Evolutionary conservation across 2,888 invertebrate genomes (phyloP), one percentile per base, ranked within the genome.

Genomic region (Drosophila atripex): DNA sequence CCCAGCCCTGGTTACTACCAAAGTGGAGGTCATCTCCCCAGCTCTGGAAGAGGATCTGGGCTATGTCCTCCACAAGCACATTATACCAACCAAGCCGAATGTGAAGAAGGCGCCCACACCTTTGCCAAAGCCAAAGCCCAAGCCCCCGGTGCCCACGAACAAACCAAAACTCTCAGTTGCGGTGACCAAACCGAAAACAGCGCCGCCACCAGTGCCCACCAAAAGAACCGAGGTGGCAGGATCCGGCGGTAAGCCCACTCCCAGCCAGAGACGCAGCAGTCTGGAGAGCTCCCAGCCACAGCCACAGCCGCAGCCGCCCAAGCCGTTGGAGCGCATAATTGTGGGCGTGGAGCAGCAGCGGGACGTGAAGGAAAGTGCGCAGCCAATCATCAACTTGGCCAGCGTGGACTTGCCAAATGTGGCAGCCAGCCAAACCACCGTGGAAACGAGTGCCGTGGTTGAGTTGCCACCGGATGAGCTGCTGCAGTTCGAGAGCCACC

Each of bases 261-360:
- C 88, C 21, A 80, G 73, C 12, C 82, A 84, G 16, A 61, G 88
- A 45, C 78, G 83, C 56, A 73, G 77, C 59, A 78, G 86, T 25
- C 21, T 78, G 28, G 85, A 85, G 25, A 23, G 63, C 47, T 54
- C 78, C 6, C 76, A 55, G 9, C 66, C 78, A 28, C 76, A 55
- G 9, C 66, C 78, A 28, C 78, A 55, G 14, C 66, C 78, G 23
- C 78, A 55, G 14, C 66, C 78, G 23, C 78, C 88, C 35, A 86
- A 89, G 71, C 90, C 90, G 12, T 71, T 91, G 57, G 91, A 91
- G 76, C 90, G 91, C 56, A 90, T 91, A 61, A 91, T 91, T 69
- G 88, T 91, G 56, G 91, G 91, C 45, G 89, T 91, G 41, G 91
- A 79, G 51, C 82, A 78, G 59, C 43, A 64, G 47, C 46, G 14